A percentile compares a stretch with the other conserved stretches of the same genome.
These are phyloP conservation scores for Rhinogobius similis DNA, from an alignment of 2,113 vertebrate species.

Conservation along the genomic window DNA sequence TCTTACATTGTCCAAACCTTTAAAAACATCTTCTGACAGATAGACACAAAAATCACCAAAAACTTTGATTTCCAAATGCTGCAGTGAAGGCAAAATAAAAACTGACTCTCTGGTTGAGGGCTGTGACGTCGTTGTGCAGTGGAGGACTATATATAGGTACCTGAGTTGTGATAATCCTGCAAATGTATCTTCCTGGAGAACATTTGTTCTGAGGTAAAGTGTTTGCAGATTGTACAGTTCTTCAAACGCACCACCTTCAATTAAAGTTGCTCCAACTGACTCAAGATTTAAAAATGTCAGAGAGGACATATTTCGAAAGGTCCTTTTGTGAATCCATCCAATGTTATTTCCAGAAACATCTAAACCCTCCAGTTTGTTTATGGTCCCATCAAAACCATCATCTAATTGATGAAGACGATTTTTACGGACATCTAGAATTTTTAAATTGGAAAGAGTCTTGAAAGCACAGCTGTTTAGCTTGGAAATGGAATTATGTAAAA, in stretches of 20 bases:
- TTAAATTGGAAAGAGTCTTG: conserved; percentile 30
- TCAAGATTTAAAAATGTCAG: not conserved
- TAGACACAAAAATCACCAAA: not conserved
- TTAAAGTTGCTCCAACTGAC: not conserved
- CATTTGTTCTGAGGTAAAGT: not conserved
- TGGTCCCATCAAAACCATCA: not conserved
- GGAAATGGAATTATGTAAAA: conserved; percentile 52
- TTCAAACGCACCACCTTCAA: not conserved
- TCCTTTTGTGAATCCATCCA: not conserved
- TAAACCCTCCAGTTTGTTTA: not conserved
- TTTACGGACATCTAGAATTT: conserved; percentile 40
- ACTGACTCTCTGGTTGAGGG: not conserved
- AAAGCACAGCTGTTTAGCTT: conserved; percentile 40
- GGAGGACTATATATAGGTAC: not conserved
- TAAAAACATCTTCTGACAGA: not conserved
- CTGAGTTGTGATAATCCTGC: not conserved
- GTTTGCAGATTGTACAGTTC: not conserved
- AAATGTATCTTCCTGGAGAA: not conserved
- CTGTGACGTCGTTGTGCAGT: no score
- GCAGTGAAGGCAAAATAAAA: not conserved
- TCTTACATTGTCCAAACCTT: not conserved
- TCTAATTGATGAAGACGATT: not conserved
- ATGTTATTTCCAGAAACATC: not conserved
- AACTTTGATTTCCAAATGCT: not conserved
- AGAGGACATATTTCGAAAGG: not conserved